Conservation (phyloP, 1,140 invertebrate species). For the Tetragnatha versicolor region DNA sequence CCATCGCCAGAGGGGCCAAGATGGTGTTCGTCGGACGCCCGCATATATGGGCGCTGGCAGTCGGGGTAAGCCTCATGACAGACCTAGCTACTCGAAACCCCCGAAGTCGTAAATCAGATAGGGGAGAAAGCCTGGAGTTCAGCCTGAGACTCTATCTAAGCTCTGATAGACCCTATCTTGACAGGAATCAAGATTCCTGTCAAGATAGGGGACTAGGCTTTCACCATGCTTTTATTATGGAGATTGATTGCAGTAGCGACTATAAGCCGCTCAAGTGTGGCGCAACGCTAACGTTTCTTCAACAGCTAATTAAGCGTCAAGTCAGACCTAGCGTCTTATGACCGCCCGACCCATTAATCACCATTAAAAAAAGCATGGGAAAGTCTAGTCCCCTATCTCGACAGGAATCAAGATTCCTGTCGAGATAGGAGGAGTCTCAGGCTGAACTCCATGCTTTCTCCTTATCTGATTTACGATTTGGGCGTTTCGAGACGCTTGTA, state of each 20-base stretch:
- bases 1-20: conserved; percentile 84
- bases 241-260: neutral
- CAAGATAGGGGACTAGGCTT: neutral
- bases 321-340: too few species aligned
- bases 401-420: too few species aligned
- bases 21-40: conserved; percentile 88
- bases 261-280: too few species aligned
- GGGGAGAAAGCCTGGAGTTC: neutral
- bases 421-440: too few species aligned
- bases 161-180: neutral
- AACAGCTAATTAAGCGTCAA: too few species aligned
- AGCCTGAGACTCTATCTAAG: neutral
- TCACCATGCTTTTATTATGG: neutral
- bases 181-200: neutral
- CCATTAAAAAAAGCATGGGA: too few species aligned
- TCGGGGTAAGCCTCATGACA: conserved; percentile 60
- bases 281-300: too few species aligned
- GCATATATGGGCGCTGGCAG: conserved; percentile 86
- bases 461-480: too few species aligned
- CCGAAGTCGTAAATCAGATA: neutral
- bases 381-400: too few species aligned
- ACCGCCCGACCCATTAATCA: too few species aligned
- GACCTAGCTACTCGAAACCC: neutral
- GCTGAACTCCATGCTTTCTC: too few species aligned
- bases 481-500: too few species aligned